Evolutionary conservation across 2,888 invertebrate genomes (phyloP).

Genomic region (Cephus pulcher): DNA sequence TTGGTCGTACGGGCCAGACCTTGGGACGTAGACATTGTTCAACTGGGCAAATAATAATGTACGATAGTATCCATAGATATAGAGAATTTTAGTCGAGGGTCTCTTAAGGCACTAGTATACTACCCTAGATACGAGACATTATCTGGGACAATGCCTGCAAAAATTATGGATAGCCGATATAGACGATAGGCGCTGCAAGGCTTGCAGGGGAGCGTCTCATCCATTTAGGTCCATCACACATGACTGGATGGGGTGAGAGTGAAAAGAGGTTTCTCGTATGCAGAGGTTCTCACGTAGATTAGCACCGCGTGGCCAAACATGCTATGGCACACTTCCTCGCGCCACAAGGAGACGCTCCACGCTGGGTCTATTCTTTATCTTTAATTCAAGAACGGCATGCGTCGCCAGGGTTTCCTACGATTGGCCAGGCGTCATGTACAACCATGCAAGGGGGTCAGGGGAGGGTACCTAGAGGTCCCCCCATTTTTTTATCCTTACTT

Average conservation of each 20-base stretch:
- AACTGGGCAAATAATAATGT: neutral
- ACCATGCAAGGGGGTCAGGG: neutral
- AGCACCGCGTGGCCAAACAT: conserved; percentile 24
- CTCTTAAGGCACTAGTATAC: neutral
- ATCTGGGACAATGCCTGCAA: conserved; percentile 38
- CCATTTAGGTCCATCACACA: conserved; percentile 67
- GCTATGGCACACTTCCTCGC: neutral
- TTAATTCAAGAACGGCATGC: neutral
- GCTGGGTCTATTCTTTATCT: neutral
- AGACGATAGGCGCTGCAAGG: conserved; percentile 49
- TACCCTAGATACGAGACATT: neutral
- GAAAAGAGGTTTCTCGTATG: conserved; percentile 61
- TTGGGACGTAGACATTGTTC: neutral
- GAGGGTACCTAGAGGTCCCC: neutral
- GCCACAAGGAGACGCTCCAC: neutral
- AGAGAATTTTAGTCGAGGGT: neutral
- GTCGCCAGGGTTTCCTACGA: neutral
- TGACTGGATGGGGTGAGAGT: conserved; percentile 65
- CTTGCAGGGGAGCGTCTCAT: conserved; percentile 63
- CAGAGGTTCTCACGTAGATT: conserved; percentile 65
- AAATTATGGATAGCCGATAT: conserved; percentile 64
- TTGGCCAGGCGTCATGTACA: neutral
- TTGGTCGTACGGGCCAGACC: neutral
- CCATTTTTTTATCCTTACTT: neutral
- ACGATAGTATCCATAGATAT: neutral